These are phyloP conservation scores for Sebastolobus altivelis DNA, from an alignment of 2,797 vertebrate genomes.

Conservation along the genomic window DNA sequence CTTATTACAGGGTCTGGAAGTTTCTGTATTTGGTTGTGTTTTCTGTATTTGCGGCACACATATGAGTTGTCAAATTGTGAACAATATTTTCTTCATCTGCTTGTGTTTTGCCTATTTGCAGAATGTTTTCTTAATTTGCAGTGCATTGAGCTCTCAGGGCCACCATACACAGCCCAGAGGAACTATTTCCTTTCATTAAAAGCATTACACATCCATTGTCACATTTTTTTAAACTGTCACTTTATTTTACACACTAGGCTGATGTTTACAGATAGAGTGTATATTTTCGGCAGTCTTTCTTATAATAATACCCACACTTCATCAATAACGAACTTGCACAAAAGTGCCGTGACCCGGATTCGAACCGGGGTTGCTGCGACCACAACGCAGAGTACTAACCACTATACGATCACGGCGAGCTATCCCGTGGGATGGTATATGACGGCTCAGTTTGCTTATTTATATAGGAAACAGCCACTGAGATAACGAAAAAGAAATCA, in stretches of 20 bases:
- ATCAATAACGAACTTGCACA: background rate
- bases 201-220: background rate
- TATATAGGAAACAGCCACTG: background rate
- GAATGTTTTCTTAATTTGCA: background rate
- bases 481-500: background rate
- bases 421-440: background rate
- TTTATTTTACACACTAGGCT: background rate
- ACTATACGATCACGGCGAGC: constrained; percentile 40
- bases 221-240: too few species aligned
- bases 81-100: background rate
- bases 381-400: constrained; percentile 50
- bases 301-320: background rate
- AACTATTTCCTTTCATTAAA: background rate
- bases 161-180: background rate
- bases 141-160: background rate
- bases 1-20: too few species aligned
- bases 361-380: constrained; percentile 30
- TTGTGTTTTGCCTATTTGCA: background rate
- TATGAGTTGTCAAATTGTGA: background rate
- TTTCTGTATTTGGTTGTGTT: too few species aligned
- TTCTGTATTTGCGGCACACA: background rate
- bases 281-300: background rate
- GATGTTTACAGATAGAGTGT: background rate
- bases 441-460: background rate
- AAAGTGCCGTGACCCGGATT: constrained; percentile 30